phyloP scores from a whole-genome alignment of 2,113 vertebrate genomes.

The Austrofundulus limnaeus region DNA sequence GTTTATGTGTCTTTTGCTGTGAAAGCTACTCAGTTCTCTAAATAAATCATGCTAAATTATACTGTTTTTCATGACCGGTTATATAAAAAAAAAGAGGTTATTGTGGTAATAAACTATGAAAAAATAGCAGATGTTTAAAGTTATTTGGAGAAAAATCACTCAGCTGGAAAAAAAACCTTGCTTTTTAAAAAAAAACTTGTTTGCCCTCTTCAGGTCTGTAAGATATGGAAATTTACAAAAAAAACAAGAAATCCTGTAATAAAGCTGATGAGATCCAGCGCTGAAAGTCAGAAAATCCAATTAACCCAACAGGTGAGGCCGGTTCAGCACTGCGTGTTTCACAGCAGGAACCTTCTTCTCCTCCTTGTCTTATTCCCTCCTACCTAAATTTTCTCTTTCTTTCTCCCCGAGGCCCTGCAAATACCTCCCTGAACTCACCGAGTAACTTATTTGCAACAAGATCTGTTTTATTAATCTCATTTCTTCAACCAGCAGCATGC shows the following conservation, averaged over 20 bases:
- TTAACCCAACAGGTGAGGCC: conserved; percentile 65
- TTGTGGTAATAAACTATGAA: not conserved
- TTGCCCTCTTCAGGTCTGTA: conserved; percentile 76
- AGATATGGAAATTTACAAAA: conserved; percentile 37
- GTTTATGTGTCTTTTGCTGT: conserved; percentile 24
- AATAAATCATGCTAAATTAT: conserved; percentile 9
- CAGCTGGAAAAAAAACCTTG: not conserved
- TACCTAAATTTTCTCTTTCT: conserved; percentile 1
- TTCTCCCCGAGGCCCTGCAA: conserved; percentile 25
- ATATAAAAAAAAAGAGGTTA: conserved; percentile 5
- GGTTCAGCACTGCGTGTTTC: conserved; percentile 40
- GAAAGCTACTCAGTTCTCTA: not conserved
- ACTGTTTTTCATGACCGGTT: not conserved
- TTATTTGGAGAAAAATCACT: not conserved
- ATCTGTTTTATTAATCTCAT: conserved; percentile 70
- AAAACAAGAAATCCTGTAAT: conserved; percentile 1
- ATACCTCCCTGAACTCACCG: conserved; percentile 60
- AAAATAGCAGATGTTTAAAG: conserved; percentile 14
- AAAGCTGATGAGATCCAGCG: conserved; percentile 24
- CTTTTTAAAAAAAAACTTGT: conserved; percentile 44
- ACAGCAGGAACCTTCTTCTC: conserved; percentile 30
- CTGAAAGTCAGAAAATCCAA: conserved; percentile 56
- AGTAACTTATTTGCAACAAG: conserved; percentile 73
- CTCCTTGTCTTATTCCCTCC: conserved; percentile 31
- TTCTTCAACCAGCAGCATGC: conserved; percentile 52